A percentile compares a stretch with the other conserved stretches of the same genome.
Conservation (phyloP, 1,140 invertebrate species). For the Agraylea sexmaculata region DNA sequence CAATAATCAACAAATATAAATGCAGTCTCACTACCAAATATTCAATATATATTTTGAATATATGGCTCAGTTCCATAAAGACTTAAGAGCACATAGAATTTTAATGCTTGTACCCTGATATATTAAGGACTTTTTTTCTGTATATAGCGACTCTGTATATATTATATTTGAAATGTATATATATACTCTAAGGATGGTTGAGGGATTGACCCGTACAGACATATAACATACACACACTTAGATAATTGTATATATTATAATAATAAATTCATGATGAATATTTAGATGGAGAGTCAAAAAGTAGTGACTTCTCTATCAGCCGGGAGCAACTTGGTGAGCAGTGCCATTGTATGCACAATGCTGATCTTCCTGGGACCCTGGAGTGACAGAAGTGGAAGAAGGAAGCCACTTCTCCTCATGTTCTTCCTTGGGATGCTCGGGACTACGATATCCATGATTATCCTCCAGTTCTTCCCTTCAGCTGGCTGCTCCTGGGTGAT, state of each 20-base stretch:
- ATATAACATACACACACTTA: too few relatives aligned
- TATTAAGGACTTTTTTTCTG: too few relatives aligned
- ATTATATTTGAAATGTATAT: too few relatives aligned
- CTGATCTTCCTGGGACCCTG: constrained; percentile 17
- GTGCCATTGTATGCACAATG: constrained; percentile 5
- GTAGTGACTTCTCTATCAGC: constrained; percentile 6
- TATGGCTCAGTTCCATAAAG: too few relatives aligned
- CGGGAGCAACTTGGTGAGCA: constrained; percentile 5
- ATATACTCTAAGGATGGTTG: too few relatives aligned
- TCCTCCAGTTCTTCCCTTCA: constrained; percentile 8
- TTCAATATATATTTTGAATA: too few relatives aligned
- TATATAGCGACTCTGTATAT: too few relatives aligned
- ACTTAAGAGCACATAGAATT: too few relatives aligned
- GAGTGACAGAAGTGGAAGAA: constrained; percentile 12
- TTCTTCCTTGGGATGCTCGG: constrained; percentile 10
- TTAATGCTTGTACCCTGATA: too few relatives aligned
- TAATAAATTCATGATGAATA: neutral
- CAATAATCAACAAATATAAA: too few relatives aligned
- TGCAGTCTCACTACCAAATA: too few relatives aligned
- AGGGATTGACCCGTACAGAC: too few relatives aligned
- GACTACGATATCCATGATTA: constrained; percentile 5
- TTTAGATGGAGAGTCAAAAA: constrained; percentile 10
- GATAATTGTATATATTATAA: neutral
- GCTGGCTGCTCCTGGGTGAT: constrained; percentile 8
- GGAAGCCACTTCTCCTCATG: constrained; percentile 12